A percentile compares a stretch with the other conserved stretches of the same genome.
Conservation (phyloP, 1,140 invertebrate species). For the Radopholus similis region DNA sequence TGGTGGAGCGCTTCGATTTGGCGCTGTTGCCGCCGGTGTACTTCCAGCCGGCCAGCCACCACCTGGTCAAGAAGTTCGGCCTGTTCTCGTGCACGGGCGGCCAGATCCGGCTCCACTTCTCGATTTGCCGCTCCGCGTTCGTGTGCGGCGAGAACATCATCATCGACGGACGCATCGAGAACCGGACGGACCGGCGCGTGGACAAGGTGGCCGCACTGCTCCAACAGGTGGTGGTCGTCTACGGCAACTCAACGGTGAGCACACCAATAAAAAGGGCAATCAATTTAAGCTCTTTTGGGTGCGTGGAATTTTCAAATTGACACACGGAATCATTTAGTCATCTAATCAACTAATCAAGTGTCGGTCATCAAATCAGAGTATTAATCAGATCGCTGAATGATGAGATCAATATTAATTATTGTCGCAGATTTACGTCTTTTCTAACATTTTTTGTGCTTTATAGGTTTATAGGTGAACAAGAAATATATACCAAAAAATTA, state of each 20-base stretch:
- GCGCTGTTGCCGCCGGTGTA: slow-evolving; percentile 16
- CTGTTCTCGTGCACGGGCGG: slow-evolving; percentile 30
- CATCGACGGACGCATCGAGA: slow-evolving; percentile 34
- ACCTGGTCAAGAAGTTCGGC: slow-evolving; percentile 33
- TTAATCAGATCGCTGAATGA: too few relatives aligned
- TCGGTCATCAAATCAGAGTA: too few relatives aligned
- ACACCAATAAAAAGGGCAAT: background rate
- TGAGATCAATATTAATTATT: too few relatives aligned
- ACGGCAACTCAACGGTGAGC: slow-evolving; percentile 11
- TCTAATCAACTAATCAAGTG: too few relatives aligned
- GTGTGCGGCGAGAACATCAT: slow-evolving; percentile 37
- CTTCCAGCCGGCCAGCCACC: slow-evolving; percentile 20
- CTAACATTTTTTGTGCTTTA: too few relatives aligned
- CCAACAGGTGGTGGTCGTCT: slow-evolving; percentile 24
- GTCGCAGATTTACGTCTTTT: too few relatives aligned
- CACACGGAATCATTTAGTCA: too few relatives aligned
- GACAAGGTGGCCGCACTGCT: slow-evolving; percentile 30
- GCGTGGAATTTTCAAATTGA: too few relatives aligned
- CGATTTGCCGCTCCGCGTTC: slow-evolving; percentile 28
- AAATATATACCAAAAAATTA: too few relatives aligned
- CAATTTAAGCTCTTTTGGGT: too few relatives aligned
- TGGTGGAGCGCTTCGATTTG: slow-evolving; percentile 33
- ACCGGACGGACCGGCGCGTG: slow-evolving; percentile 32
- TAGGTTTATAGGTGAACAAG: too few relatives aligned
- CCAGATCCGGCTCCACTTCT: slow-evolving; percentile 21